Evolutionary conservation across 1,140 invertebrate genomes (phyloP), one percentile per base, ranked within the genome.

Genomic region (Pissodes strobi): DNA sequence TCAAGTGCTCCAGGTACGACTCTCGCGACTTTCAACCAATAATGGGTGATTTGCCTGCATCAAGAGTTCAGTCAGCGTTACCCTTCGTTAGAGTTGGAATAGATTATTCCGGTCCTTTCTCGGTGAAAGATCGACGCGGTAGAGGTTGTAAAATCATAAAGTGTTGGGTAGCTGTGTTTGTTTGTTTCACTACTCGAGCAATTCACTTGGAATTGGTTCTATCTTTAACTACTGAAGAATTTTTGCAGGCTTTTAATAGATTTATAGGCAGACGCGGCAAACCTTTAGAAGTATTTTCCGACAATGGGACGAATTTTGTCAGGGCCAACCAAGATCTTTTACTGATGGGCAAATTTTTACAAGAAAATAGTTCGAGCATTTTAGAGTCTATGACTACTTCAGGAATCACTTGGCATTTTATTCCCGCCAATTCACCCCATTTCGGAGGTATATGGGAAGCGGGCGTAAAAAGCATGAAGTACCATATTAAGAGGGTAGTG

Each of bases 361-460:
- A 30, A 15, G 13, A 30, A 2, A 52, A 52, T 37, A 15, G 64
- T 13, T 58, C 66, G 22, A 57, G 64, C 53, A 46, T 66, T 5
- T 21, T 15, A 1, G 62, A 49, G 3, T 48, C 63, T 0, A 58
- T 60, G 4, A 48, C 1, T 9, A 43, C 12, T 37, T 1, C 27
- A 6, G 34, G 46, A 19, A 56, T 63, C 10, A 25, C 67, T 3
- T 77, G 73, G 70, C 46, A 73, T 10, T 77, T 74, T 45, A 71
- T 59, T 15, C 72, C 71, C 9, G 75, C 75, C 2, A 2, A 21
- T 8, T 68, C 65, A n/a, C 67, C 71, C 1, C 72, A 77, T 45
- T 68, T 71, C 15, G 75, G 75, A 10, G 76, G 75, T n/a, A 39
- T 72, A 0, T 78, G 74, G 74, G 74, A 79, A 56, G 58, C 70